phyloP scores from a whole-genome alignment of 1,140 invertebrate species.

The Glossosoma conforme region DNA sequence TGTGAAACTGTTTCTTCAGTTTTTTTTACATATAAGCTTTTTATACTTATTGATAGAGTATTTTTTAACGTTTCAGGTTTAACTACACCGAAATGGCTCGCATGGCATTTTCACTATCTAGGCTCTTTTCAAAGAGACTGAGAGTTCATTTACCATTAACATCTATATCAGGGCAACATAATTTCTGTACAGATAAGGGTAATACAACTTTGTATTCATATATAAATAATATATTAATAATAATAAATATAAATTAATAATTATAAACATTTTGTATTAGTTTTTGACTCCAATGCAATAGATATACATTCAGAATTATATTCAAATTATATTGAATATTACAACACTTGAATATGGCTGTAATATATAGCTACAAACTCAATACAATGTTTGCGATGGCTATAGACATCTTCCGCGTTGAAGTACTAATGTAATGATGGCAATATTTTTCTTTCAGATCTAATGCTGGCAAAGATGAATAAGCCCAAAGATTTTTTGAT shows the following conservation, averaged over 20 bases:
- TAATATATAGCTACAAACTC: too few species aligned
- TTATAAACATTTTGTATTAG: neutral
- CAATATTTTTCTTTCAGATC: neutral
- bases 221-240: neutral
- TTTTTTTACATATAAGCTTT: too few species aligned
- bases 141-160: slow-evolving; percentile 5
- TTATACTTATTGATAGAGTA: too few species aligned
- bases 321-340: too few species aligned
- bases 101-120: slow-evolving; percentile 3
- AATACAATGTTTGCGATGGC: too few species aligned
- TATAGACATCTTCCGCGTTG: too few species aligned
- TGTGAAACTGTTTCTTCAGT: too few species aligned
- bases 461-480: neutral
- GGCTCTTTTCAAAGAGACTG: slow-evolving; percentile 8
- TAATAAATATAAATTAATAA: neutral
- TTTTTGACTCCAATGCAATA: neutral
- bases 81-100: too few species aligned
- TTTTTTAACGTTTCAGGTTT: too few species aligned
- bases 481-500: slow-evolving; percentile 10
- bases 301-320: too few species aligned
- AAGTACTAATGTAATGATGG: too few species aligned
- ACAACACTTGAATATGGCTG: too few species aligned
- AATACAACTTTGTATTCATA: neutral
- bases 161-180: neutral
- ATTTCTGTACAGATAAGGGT: slow-evolving; percentile 9